These are phyloP conservation scores for Patella pellucida DNA, from an alignment of 2,888 invertebrate species.

Conservation along the genomic window DNA sequence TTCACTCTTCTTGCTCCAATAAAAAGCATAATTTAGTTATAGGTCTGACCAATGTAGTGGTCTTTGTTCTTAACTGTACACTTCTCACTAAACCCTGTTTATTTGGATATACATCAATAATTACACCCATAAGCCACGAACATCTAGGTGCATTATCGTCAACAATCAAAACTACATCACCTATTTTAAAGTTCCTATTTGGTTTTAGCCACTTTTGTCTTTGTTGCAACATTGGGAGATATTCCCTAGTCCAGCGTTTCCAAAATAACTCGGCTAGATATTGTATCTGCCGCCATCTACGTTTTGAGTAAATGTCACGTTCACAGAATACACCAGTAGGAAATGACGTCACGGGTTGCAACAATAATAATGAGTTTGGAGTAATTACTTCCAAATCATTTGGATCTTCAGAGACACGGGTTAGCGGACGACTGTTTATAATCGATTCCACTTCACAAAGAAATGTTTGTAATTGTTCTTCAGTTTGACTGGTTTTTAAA, in stretches of 20 bases:
- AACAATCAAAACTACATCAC: constrained; percentile 22
- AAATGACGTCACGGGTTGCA: constrained; percentile 6
- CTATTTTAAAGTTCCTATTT: background rate
- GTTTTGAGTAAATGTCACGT: constrained; percentile 19
- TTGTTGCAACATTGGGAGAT: constrained; percentile 21
- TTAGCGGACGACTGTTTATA: constrained; percentile 37
- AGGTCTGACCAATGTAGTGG: constrained; percentile 11
- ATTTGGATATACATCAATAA: constrained; percentile 16
- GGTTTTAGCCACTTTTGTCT: constrained; percentile 22
- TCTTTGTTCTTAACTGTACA: constrained; percentile 12
- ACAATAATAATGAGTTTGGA: constrained; percentile 30
- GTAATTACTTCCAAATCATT: constrained; percentile 32
- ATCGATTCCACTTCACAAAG: constrained; percentile 36
- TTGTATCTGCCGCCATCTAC: constrained; percentile 24
- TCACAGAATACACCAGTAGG: constrained; percentile 15
- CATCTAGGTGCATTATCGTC: constrained; percentile 17
- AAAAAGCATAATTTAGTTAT: background rate
- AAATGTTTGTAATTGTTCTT: constrained; percentile 34
- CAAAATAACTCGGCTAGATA: constrained; percentile 18
- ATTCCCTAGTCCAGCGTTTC: constrained; percentile 21
- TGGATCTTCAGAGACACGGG: constrained; percentile 23
- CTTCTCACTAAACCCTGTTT: constrained; percentile 20
- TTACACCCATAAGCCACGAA: constrained; percentile 19
- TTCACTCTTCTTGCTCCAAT: background rate
- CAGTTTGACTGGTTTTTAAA: constrained; percentile 9